Evolutionary conservation across 2,113 vertebrate species (phyloP), one percentile per base, ranked within the genome.

Genomic region (Arenaria interpres): DNA sequence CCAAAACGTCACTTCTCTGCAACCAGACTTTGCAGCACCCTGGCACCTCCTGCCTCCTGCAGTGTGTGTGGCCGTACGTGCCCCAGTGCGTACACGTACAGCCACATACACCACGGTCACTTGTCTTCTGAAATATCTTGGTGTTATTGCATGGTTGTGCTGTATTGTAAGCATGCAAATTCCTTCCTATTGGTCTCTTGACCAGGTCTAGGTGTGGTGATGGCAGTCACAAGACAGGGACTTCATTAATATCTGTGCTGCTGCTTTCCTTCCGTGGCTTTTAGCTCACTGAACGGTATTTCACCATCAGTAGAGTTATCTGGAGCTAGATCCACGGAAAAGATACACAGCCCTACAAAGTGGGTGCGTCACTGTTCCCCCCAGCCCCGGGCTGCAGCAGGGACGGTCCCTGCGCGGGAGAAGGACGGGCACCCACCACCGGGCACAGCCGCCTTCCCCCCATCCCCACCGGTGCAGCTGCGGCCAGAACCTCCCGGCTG

Each of bases 11-110:
- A 74, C 7, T 87, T 66, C 12, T 77, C 51, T 50, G 41, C 37
- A 64, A 32, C 9, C 18, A 39, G 21, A 33, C 17, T 88, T 77
- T 27, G 19, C 30, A 62, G 37, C 64, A 35, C 35, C 45, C 45
- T 78, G 24, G 22, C 20, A 45, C 16, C 19, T 82, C 28, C 9
- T 62, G 37, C 20, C 27, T 68, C 72, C 64, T 51, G 33, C 33
- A 18, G 13, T 12, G 11, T 14, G 35, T n/a, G 10, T 32, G 28
- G 11, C 30, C 43, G 19, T 60, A 25, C 12, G 53, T 57, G 46
- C 24, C 19, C 2, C 27, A 19, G 18, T 23, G 7, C 20, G 2
- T 25, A 28, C 11, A 33, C 0, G 1, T 39, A 23, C 41, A 78
- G 23, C 12, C 19, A 28, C 5, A 8, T 32, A 68, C 9, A n/a